Evolutionary conservation across 2,797 vertebrate genomes (phyloP), one percentile per base, ranked within the genome.

Genomic region (Menidia menidia): DNA sequence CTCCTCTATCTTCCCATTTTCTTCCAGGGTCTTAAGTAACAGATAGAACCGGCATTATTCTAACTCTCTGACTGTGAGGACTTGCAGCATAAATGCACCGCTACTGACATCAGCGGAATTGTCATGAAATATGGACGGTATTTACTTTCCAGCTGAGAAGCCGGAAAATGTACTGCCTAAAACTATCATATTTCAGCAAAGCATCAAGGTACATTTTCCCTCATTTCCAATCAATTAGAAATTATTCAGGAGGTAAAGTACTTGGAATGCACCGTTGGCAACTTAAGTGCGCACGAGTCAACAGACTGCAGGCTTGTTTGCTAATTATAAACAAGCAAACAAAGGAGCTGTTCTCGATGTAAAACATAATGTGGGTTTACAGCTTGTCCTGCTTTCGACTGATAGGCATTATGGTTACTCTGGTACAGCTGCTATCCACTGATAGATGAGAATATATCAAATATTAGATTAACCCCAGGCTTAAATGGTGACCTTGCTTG

Each of bases 181-280:
- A 92, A 93, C 82, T 92, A 90, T 92, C 85, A 77, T 65, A 73
- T 82, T 89, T 51, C 39, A n/a, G 90, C 86, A 91, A 91, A 93
- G 93, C 77, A 93, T 94, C 93, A 95, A 91, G 71, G 69, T 53
- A 50, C 80, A 75, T 87, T 89, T 85, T 83, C 80, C 89, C 94
- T 94, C 90, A 88, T 87, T 94, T 90, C 93, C 89, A 92, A 95
- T 95, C 93, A 95, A 94, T 94, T 95, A 93, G 90, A 94, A 94
- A 95, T 94, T 92, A 93, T 90, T 95, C 92, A 93, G 86, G 89
- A 86, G 88, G 84, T 94, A 94, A 95, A 95, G 95, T 93, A 92
- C 81, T 86, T 82, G 79, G 86, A 92, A 93, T 92, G 65, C 47
- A 80, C 76, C 86, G 33, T 64, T 83, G 80, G 80, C 72, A 55